phyloP scores from a whole-genome alignment of 2,797 vertebrate species.

The Siniperca undulata region DNA sequence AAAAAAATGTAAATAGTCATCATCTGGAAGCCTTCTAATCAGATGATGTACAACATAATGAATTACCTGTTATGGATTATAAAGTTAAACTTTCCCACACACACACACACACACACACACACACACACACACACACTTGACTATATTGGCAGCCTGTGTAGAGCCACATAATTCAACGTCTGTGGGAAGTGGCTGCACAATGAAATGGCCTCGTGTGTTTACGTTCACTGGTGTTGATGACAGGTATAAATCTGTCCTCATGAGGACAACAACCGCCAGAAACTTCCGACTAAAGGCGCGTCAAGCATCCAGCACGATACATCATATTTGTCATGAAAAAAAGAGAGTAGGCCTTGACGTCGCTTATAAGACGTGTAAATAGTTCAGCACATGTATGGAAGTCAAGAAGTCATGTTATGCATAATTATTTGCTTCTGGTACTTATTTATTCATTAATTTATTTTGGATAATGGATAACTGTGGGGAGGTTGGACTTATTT shows the following conservation, averaged over 20 bases:
- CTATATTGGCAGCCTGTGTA: slow-evolving; percentile 33
- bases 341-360: background rate
- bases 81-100: background rate
- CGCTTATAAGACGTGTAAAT: background rate
- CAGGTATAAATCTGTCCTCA: slow-evolving; percentile 80
- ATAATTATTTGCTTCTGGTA: no score
- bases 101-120: slow-evolving; percentile 36
- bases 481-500: background rate
- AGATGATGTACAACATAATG: background rate
- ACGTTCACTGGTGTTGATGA: slow-evolving; percentile 74
- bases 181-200: slow-evolving; percentile 80
- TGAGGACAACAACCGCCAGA: slow-evolving; percentile 61
- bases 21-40: background rate
- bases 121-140: slow-evolving; percentile 15
- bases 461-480: no score
- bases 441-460: background rate
- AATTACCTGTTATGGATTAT: background rate
- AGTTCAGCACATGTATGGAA: background rate
- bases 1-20: background rate
- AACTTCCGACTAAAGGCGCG: slow-evolving; percentile 64
- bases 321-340: slow-evolving; percentile 51
- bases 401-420: background rate
- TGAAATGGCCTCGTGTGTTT: slow-evolving; percentile 80
- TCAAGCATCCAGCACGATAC: slow-evolving; percentile 56
- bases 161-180: slow-evolving; percentile 67